Evolutionary conservation across 2,113 vertebrate genomes (phyloP).

Genomic region (Alaudala cheleensis): DNA sequence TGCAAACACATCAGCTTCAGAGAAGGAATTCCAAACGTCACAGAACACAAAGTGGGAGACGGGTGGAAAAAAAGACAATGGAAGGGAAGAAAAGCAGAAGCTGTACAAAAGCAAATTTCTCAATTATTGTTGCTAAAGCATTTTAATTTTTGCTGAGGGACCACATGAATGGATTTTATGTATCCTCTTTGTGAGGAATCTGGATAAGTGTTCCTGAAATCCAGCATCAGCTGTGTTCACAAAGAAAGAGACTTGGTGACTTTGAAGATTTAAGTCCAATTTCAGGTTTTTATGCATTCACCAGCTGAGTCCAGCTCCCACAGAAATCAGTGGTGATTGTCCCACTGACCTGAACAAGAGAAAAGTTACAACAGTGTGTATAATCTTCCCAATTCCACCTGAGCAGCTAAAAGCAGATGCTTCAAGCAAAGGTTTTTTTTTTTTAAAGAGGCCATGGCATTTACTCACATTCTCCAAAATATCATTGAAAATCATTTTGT

Average conservation of each 20-base stretch:
- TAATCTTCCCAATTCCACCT: neutral
- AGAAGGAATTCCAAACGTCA: constrained; percentile 8
- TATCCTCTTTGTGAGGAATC: neutral
- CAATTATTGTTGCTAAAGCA: neutral
- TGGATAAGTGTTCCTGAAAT: neutral
- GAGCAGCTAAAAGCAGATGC: neutral
- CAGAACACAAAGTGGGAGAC: neutral
- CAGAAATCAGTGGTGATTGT: neutral
- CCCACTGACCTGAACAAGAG: neutral
- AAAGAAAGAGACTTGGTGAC: neutral
- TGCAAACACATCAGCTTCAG: constrained; percentile 3
- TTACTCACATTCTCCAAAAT: neutral
- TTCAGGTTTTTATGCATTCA: neutral
- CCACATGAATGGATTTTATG: neutral
- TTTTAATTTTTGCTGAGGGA: neutral
- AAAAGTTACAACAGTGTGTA: neutral
- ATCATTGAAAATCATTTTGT: neutral
- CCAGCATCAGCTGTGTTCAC: neutral
- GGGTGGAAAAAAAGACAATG: neutral
- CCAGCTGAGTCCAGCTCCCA: neutral
- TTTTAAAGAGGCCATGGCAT: neutral
- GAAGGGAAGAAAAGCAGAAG: neutral
- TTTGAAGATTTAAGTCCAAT: neutral
- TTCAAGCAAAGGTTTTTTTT: neutral
- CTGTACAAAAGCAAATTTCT: neutral